Evolutionary conservation across 2,113 vertebrate species (phyloP), one percentile per base, ranked within the genome.

Genomic region (Probosciger aterrimus): DNA sequence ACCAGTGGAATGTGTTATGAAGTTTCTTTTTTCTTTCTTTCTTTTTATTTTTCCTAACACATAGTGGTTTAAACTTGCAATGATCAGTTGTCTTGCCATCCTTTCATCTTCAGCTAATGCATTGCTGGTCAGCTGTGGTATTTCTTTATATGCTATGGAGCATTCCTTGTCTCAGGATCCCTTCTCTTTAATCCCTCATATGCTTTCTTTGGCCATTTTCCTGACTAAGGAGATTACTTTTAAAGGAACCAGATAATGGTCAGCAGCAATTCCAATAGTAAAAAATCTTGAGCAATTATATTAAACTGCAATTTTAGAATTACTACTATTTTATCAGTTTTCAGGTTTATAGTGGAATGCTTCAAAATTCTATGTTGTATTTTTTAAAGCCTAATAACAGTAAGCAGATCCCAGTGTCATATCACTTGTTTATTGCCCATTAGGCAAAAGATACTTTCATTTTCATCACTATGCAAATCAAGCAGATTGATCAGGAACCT

Each of bases 171-270:
- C 77, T 88, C 27, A 84, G 97, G 96, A 93, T 82, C 37, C 83
- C 60, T 84, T 14, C 19, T 94, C 49, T 94, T 78, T 64, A 78
- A 33, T 80, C 60, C 74, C 68, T 81, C 85, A 74, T 75, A 68
- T 79, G 86, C 88, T 96, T 97, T 97, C 79, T 85, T 91, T 93
- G 90, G 63, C 95, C 88, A 90, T 97, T 93, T 96, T 95, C 89
- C 68, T 97, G 74, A 86, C 92, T 76, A 96, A 96, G 97, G 95
- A 97, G 79, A 97, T 98, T 98, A 98, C 98, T 98, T 97, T 98
- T 97, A 95, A 97, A 97, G 91, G 96, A 98, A 98, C 98, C 98
- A 98, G 97, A 98, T 97, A 97, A 98, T 87, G 31, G 93, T 89
- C 33, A 70, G 47, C 88, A 86, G 70, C 67, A 91, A 78, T 76